Conservation (phyloP, 2,113 vertebrate species). For the Rhea pennata region DNA sequence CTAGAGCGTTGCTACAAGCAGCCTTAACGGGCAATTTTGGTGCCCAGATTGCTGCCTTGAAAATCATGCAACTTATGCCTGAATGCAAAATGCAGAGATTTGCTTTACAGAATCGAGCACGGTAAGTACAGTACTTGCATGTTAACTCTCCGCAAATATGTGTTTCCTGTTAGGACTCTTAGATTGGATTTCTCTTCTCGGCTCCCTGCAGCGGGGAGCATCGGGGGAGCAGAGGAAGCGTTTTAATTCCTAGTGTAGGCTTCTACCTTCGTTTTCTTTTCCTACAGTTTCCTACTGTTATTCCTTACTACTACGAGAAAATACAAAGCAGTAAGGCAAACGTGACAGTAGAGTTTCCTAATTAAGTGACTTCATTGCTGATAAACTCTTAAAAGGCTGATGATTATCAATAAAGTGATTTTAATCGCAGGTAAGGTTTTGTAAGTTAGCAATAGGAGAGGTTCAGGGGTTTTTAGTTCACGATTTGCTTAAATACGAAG, state of each 20-base stretch:
- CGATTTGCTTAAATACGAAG: background rate
- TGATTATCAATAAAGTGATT: background rate
- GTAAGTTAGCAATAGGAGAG: background rate
- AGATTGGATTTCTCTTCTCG: background rate
- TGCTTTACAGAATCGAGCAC: background rate
- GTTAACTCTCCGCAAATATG: background rate
- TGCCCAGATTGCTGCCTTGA: background rate
- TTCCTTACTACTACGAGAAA: background rate
- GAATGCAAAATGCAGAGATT: background rate
- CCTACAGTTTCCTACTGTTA: background rate
- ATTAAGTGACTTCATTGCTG: background rate
- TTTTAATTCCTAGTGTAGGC: background rate
- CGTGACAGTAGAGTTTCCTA: background rate
- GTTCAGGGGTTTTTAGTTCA: background rate
- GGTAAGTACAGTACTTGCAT: constrained; percentile 16
- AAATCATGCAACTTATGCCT: background rate
- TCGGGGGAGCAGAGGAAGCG: background rate
- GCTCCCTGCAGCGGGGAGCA: background rate
- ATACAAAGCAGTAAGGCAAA: background rate
- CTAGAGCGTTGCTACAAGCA: background rate
- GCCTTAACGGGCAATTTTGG: background rate
- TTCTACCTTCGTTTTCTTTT: background rate
- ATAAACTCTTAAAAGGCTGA: background rate
- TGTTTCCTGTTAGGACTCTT: background rate
- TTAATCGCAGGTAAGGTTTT: background rate